A percentile compares a stretch with the other conserved stretches of the same genome.
Evolutionary conservation across 1,140 invertebrate genomes (phyloP).

Genomic region (Heliothis subflexa): DNA sequence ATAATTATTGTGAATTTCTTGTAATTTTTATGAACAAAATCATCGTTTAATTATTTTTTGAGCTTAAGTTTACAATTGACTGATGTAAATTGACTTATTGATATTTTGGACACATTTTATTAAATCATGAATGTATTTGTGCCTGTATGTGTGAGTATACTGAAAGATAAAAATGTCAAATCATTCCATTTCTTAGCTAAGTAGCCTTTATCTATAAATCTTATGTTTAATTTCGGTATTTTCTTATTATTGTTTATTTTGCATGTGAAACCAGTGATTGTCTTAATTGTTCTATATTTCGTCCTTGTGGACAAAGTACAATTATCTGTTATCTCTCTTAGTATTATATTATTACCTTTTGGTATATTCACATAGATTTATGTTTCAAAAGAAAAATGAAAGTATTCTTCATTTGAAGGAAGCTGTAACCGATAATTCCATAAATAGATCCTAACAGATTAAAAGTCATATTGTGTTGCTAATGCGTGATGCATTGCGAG

Average conservation of each 20-base stretch:
- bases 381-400: conserved; percentile 85
- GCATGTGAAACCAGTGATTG: conserved; percentile 72
- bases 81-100: conserved; percentile 77
- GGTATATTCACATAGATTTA: conserved; percentile 81
- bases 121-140: conserved; percentile 76
- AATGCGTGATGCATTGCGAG: conserved; percentile 74
- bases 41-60: conserved; percentile 80
- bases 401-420: conserved; percentile 67
- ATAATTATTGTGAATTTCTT: conserved; percentile 74
- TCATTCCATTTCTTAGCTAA: conserved; percentile 83
- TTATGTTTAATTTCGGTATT: conserved; percentile 72
- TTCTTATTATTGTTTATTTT: conserved; percentile 77
- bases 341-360: conserved; percentile 69
- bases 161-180: conserved; percentile 79
- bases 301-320: conserved; percentile 69
- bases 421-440: conserved; percentile 76
- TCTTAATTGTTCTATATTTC: conserved; percentile 62
- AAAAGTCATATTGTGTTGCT: conserved; percentile 80
- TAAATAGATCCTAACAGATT: conserved; percentile 77
- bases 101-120: conserved; percentile 72
- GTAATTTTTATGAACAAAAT: conserved; percentile 70
- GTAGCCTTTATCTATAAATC: conserved; percentile 68
- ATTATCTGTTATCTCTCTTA: conserved; percentile 59
- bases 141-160: conserved; percentile 78
- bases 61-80: conserved; percentile 79